Conservation (phyloP, 1,140 invertebrate species). For the Danaus plexippus region DNA sequence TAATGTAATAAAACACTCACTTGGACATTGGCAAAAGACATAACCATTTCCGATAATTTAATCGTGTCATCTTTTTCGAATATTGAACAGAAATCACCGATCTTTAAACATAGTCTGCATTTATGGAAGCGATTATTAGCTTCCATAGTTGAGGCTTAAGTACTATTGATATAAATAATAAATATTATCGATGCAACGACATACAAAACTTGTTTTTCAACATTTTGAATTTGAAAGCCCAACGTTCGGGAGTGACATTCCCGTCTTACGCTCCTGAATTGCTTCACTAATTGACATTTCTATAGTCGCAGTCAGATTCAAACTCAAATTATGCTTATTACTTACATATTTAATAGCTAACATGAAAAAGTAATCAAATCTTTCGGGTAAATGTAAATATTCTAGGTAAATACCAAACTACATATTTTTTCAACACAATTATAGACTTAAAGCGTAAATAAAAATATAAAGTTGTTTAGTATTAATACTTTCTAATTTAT, state of each 20-base stretch:
- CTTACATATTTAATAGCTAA: too few relatives aligned
- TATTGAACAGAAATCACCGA: slow-evolving; percentile 64
- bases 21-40: slow-evolving; percentile 69
- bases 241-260: slow-evolving; percentile 1
- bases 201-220: slow-evolving; percentile 20
- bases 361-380: too few relatives aligned
- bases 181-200: background rate
- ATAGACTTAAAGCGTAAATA: too few relatives aligned
- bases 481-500: too few relatives aligned
- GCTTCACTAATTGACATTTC: background rate
- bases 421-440: too few relatives aligned
- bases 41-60: slow-evolving; percentile 71
- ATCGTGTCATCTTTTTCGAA: slow-evolving; percentile 64
- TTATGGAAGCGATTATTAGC: slow-evolving; percentile 46
- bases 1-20: slow-evolving; percentile 39
- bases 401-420: too few relatives aligned
- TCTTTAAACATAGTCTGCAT: slow-evolving; percentile 60
- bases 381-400: too few relatives aligned
- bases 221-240: slow-evolving; percentile 19
- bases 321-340: too few relatives aligned
- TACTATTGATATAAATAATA: slow-evolving; percentile 4
- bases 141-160: slow-evolving; percentile 10
- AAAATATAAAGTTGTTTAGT: too few relatives aligned
- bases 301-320: background rate
- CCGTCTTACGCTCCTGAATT: too few relatives aligned